Evolutionary conservation across 2,797 vertebrate species (phyloP), one percentile per base, ranked within the genome.

Genomic region (Lagocephalus sceleratus): DNA sequence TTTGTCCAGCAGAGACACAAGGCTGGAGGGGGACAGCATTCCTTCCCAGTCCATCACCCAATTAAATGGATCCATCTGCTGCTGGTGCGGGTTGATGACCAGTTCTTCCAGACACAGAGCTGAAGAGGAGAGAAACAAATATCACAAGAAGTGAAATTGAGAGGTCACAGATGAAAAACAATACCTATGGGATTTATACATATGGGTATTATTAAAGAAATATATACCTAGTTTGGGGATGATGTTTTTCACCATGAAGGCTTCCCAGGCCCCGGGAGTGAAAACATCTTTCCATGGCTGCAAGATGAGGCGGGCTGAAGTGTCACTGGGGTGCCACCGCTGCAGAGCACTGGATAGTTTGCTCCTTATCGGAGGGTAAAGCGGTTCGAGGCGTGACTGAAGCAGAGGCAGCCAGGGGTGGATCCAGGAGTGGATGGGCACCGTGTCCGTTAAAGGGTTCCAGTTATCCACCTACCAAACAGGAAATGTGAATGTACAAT

Each of bases 31-130:
- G 0, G 97, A 97, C 61, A 99, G 78, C 96, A 99, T 98, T 5
- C 95, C 94, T 38, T 99, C 95, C 97, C 97, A 99, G 85, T 97
- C 97, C 42, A 98, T 88, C 75, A 96, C 95, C 96, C 96, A 99
- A 69, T 95, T 89, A 71, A 99, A 99, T 0, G 95, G 94, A 0
- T 98, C 97, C 92, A 99, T 96, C 85, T 97, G 93, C 88, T 99
- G 97, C 86, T 98, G 96, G 85, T 97, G 95, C 15, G 97, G 97
- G 75, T 98, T 99, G 49, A 99, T 94, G 51, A 98, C 86, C 42
- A 99, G 83, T 59, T 99, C 97, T 0, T 93, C 93, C 4, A 99
- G 82, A 84, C 95, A 97, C 84, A 98, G 81, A 19, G 94, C 97
- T 99, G 64, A 21, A 7, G 47, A 40, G 43, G 26, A 22, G 68